These are phyloP conservation scores for Elanoides forficatus DNA, from an alignment of 2,113 vertebrate genomes.

Conservation along the genomic window DNA sequence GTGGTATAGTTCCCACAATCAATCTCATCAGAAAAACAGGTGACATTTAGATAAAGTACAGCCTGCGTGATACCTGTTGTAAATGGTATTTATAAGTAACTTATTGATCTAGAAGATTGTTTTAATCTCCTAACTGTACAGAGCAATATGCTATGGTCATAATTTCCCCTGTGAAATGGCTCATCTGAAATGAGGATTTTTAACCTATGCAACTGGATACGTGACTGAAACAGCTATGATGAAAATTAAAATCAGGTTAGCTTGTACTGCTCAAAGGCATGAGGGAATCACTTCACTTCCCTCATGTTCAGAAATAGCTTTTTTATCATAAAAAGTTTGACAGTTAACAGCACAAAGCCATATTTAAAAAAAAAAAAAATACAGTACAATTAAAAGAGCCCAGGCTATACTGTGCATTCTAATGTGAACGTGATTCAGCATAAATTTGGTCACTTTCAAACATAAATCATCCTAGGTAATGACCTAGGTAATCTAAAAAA, in stretches of 20 bases:
- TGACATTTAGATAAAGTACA: not conserved
- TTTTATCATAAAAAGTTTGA: not conserved
- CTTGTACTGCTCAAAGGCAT: not conserved
- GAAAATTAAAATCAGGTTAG: not conserved
- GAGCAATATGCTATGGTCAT: not conserved
- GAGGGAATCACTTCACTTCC: not conserved
- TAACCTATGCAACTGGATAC: not conserved
- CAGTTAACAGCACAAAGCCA: not conserved
- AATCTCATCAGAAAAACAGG: not conserved
- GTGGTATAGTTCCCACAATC: not conserved
- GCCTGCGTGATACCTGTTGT: not conserved
- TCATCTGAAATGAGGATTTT: not conserved
- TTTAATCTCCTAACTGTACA: not conserved
- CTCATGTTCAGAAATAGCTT: not conserved
- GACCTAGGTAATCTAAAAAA: not conserved
- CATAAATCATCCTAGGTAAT: not conserved
- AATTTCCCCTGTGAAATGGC: not conserved
- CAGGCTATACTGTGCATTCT: not conserved
- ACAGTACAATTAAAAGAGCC: not conserved
- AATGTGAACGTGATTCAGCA: not conserved
- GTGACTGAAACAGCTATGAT: not conserved
- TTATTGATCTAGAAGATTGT: conserved; percentile 1
- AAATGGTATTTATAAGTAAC: conserved; percentile 25
- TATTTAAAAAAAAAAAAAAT: not conserved
- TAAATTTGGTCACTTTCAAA: not conserved